These are phyloP conservation scores for Leptobrachium ailaonicum DNA, from an alignment of 2,113 vertebrate species.

Conservation along the genomic window DNA sequence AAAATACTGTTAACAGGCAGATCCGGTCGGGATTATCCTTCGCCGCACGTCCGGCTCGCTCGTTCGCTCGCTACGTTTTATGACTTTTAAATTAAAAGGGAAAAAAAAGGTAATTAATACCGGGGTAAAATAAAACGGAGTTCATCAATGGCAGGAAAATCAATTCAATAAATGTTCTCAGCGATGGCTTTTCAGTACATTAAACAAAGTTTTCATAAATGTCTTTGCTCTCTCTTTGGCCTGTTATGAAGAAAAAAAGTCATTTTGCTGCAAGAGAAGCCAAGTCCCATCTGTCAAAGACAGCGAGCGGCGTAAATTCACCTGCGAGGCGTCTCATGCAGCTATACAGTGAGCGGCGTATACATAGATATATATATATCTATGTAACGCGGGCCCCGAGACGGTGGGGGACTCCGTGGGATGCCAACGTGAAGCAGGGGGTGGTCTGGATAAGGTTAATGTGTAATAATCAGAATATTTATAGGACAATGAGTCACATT, in stretches of 20 bases:
- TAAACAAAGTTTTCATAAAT: conserved; percentile 89
- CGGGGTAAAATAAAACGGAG: conserved; percentile 82
- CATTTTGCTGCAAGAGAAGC: conserved; percentile 75
- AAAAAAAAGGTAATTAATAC: conserved; percentile 81
- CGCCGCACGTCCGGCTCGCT: conserved; percentile 78
- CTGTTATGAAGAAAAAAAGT: conserved; percentile 75
- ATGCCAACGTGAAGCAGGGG: too few relatives aligned
- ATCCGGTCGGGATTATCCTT: conserved; percentile 58
- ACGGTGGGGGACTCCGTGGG: too few relatives aligned
- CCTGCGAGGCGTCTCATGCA: neutral
- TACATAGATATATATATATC: too few relatives aligned
- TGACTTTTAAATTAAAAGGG: conserved; percentile 79
- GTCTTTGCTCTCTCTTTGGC: conserved; percentile 75
- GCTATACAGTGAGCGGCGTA: neutral
- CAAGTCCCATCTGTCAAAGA: conserved; percentile 53
- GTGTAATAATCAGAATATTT: neutral
- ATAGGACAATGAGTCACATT: neutral
- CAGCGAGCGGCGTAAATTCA: neutral
- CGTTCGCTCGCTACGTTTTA: conserved; percentile 72
- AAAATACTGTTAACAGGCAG: conserved; percentile 8
- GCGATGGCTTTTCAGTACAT: conserved; percentile 88
- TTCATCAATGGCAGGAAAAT: conserved; percentile 89
- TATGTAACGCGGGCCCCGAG: too few relatives aligned
- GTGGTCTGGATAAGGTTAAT: conserved; percentile 2
- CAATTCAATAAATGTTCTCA: conserved; percentile 89